Conservation (phyloP, 2,797 vertebrate species). For the Cirrhinus molitorella region DNA sequence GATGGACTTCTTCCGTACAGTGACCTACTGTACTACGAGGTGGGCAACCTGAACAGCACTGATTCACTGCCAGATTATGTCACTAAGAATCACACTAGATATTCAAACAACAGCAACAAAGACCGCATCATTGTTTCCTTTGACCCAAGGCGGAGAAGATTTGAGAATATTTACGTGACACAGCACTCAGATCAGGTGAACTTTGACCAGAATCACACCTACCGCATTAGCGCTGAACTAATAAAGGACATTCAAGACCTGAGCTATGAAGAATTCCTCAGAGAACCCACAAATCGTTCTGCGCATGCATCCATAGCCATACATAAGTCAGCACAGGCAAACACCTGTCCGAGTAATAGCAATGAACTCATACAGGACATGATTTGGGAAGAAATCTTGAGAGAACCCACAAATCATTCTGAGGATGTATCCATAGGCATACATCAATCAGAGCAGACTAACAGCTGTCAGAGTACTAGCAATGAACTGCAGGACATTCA, state of each 20-base stretch:
- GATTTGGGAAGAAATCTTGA: conserved; percentile 4
- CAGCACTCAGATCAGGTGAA: background rate
- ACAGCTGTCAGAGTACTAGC: background rate
- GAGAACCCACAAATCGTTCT: background rate
- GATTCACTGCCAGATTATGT: background rate
- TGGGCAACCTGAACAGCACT: conserved; percentile 34
- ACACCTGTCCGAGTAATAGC: too few relatives aligned
- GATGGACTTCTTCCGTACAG: background rate
- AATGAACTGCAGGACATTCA: background rate
- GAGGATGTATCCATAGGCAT: background rate
- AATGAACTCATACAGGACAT: conserved; percentile 36
- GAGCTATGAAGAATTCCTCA: conserved; percentile 17
- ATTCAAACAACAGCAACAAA: conserved; percentile 8
- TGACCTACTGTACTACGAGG: conserved; percentile 7
- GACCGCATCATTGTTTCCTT: conserved; percentile 49
- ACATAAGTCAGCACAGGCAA: too few relatives aligned
- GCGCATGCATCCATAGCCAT: too few relatives aligned
- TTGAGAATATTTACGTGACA: background rate
- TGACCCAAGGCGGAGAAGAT: background rate
- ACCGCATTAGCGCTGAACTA: conserved; percentile 39
- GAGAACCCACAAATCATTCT: too few relatives aligned
- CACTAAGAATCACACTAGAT: background rate
- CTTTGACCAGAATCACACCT: conserved; percentile 46
- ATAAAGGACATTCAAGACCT: conserved; percentile 15
- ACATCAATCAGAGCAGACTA: background rate